Evolutionary conservation across 2,113 vertebrate genomes (phyloP).

Genomic region (Pelusios castaneus): DNA sequence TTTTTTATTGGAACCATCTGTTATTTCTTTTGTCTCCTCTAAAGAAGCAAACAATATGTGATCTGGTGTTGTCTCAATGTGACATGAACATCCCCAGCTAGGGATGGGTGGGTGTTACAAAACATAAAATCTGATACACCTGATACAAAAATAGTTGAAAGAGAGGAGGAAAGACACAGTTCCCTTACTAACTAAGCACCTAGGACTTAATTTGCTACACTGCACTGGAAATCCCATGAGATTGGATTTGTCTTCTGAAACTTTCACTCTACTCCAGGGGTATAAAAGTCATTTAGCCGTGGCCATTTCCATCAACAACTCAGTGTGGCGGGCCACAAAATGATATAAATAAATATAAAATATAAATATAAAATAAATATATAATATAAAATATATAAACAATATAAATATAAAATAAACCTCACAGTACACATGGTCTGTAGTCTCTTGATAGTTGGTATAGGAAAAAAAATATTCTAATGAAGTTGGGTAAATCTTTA

Average conservation of each 20-base stretch:
- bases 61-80: not conserved
- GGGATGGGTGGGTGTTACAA: not conserved
- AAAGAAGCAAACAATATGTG: constrained; percentile 27
- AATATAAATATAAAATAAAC: no score
- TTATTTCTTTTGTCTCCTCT: constrained; percentile 39
- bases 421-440: no score
- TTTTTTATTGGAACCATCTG: constrained; percentile 65
- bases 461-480: no score
- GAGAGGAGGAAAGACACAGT: not conserved
- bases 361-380: no score
- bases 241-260: not conserved
- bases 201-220: not conserved
- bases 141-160: not conserved
- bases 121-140: not conserved
- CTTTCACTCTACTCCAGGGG: no score
- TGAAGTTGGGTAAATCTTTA: no score
- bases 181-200: not conserved
- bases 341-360: no score
- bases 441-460: no score
- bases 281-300: no score
- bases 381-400: no score
- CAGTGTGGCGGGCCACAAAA: no score
- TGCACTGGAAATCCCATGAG: not conserved
- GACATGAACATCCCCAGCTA: not conserved
- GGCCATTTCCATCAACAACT: no score